phyloP scores from a whole-genome alignment of 2,888 invertebrate genomes.

The Meloe dianella region DNA sequence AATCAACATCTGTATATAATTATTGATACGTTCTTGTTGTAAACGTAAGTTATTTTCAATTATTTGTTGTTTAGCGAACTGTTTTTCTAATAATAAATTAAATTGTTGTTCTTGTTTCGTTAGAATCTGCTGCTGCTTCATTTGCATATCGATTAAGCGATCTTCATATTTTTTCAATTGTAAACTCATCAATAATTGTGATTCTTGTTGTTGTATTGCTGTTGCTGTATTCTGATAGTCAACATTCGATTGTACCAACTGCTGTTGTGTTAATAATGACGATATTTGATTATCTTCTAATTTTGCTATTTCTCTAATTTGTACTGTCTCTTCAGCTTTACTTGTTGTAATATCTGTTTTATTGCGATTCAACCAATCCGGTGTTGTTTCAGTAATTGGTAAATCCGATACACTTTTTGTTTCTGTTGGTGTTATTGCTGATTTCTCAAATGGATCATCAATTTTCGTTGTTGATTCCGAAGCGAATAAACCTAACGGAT shows the following conservation, averaged over 20 bases:
- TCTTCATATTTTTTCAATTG: constrained; percentile 70
- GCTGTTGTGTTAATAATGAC: constrained; percentile 47
- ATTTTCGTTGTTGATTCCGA: constrained; percentile 44
- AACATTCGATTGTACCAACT: constrained; percentile 54
- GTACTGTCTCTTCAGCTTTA: constrained; percentile 34
- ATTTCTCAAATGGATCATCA: constrained; percentile 41
- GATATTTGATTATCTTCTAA: constrained; percentile 11
- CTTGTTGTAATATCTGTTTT: constrained; percentile 32
- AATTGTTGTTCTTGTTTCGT: constrained; percentile 64
- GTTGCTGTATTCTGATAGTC: constrained; percentile 64
- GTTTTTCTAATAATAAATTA: constrained; percentile 63
- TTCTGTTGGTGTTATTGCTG: constrained; percentile 48
- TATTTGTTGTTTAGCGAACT: constrained; percentile 64
- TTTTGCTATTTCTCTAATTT: constrained; percentile 16
- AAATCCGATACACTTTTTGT: constrained; percentile 37
- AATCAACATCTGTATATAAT: constrained; percentile 64
- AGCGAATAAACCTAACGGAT: constrained; percentile 63
- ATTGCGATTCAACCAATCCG: constrained; percentile 52
- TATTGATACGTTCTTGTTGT: constrained; percentile 68
- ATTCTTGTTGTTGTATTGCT: constrained; percentile 68
- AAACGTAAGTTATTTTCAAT: constrained; percentile 66
- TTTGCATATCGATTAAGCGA: constrained; percentile 64
- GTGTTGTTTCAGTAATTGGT: constrained; percentile 25
- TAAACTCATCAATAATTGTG: constrained; percentile 66
- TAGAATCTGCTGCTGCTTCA: constrained; percentile 65